phyloP scores from a whole-genome alignment of 2,888 invertebrate species.

The Tenthredo mesomela region DNA sequence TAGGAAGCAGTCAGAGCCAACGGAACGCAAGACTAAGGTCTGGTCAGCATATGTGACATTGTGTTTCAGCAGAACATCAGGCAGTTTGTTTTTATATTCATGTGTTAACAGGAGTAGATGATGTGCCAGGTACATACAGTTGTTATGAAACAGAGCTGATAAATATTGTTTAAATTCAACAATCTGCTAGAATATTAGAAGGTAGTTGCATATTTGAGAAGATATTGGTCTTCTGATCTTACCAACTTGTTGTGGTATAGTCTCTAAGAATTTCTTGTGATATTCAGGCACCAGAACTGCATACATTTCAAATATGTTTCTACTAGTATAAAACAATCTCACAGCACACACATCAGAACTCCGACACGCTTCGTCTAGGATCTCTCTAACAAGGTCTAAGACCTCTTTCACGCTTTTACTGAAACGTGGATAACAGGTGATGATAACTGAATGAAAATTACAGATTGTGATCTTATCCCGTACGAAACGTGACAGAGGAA shows the following conservation, averaged over 20 bases:
- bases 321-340: slow-evolving; percentile 85
- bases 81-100: slow-evolving; percentile 84
- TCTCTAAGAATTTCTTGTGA: slow-evolving; percentile 89
- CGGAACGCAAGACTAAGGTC: slow-evolving; percentile 83
- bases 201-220: background rate
- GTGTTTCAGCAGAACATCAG: slow-evolving; percentile 79
- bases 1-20: slow-evolving; percentile 86
- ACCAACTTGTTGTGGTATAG: slow-evolving; percentile 94
- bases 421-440: slow-evolving; percentile 50
- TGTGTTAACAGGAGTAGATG: slow-evolving; percentile 84
- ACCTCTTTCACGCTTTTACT: slow-evolving; percentile 84
- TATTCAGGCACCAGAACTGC: slow-evolving; percentile 88
- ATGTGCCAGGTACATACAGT: slow-evolving; percentile 93
- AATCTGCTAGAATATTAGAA: slow-evolving; percentile 33
- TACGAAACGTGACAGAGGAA: background rate
- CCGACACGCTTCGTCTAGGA: slow-evolving; percentile 84
- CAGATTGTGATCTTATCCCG: background rate
- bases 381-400: slow-evolving; percentile 82
- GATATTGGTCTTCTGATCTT: slow-evolving; percentile 64
- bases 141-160: slow-evolving; percentile 92
- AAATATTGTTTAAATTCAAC: slow-evolving; percentile 57
- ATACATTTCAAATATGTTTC: slow-evolving; percentile 89
- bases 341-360: slow-evolving; percentile 83
- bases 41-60: slow-evolving; percentile 85
- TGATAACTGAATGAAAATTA: background rate